These are phyloP conservation scores for Karalla daura DNA, from an alignment of 2,797 vertebrate genomes.

Conservation along the genomic window DNA sequence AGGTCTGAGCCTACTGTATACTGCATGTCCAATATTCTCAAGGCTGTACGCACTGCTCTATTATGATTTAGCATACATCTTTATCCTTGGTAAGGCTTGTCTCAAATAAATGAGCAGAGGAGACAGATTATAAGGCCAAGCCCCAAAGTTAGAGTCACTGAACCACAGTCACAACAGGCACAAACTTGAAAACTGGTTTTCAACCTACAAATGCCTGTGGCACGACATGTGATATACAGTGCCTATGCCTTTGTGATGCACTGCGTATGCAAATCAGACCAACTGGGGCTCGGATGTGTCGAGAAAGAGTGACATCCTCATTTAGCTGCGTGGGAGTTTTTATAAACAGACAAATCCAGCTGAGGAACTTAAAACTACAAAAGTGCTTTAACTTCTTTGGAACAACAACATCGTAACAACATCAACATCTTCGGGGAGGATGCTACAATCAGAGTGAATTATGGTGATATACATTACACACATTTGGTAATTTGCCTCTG, in stretches of 20 bases:
- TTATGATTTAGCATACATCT: conserved; percentile 1
- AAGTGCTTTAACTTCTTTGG: not conserved
- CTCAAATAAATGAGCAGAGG: conserved; percentile 1
- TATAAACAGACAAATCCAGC: conserved; percentile 9
- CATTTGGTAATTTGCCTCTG: not conserved
- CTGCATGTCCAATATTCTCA: conserved; percentile 14
- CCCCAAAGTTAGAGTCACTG: too few relatives aligned
- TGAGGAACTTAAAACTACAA: not conserved
- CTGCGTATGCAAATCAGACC: conserved; percentile 27
- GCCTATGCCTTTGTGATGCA: conserved; percentile 1
- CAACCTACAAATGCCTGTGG: conserved; percentile 2
- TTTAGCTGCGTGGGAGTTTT: conserved; percentile 4
- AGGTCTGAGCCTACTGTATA: conserved; percentile 7
- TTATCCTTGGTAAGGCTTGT: not conserved
- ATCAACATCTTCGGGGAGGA: not conserved
- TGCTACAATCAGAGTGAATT: not conserved
- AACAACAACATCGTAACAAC: not conserved
- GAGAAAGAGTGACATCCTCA: conserved; percentile 1
- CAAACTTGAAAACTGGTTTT: not conserved
- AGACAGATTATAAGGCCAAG: not conserved
- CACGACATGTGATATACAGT: conserved; percentile 10
- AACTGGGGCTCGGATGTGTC: conserved; percentile 13
- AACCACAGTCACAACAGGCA: too few relatives aligned
- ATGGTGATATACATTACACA: conserved; percentile 2
- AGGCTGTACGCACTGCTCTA: not conserved